A percentile compares a stretch with the other conserved stretches of the same genome.
These are phyloP conservation scores for Lamellibrachia columna DNA, from an alignment of 2,888 invertebrate species.

Conservation along the genomic window DNA sequence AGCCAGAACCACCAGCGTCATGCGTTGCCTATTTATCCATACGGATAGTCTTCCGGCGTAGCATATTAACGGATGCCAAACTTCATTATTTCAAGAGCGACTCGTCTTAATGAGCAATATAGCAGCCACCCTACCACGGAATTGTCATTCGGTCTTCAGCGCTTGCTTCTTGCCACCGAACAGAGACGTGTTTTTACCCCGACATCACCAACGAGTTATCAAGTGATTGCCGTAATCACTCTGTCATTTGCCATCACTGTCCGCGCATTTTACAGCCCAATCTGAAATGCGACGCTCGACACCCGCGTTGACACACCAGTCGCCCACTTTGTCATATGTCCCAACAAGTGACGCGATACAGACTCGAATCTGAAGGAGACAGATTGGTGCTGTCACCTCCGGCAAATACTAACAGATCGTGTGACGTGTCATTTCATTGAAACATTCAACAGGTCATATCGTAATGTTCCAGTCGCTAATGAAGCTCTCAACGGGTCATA, in stretches of 20 bases:
- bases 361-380: not conserved
- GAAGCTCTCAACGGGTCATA: not conserved
- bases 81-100: not conserved
- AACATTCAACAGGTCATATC: not conserved
- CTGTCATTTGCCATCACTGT: not conserved
- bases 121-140: not conserved
- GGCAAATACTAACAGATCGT: not conserved
- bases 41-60: not conserved
- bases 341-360: not conserved
- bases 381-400: not conserved
- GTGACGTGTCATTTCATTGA: not conserved
- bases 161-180: not conserved
- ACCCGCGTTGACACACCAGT: not conserved
- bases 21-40: not conserved
- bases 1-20: not conserved
- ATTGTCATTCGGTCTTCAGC: no score
- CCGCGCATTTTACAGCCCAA: not conserved
- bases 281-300: not conserved
- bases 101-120: not conserved
- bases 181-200: not conserved
- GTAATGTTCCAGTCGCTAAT: not conserved
- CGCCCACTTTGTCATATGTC: not conserved
- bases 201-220: not conserved
- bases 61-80: not conserved
- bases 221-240: not conserved